Base-by-base conservation (phyloP, 2,888 invertebrate genomes). In the Xestobium rufovillosum region DNA sequence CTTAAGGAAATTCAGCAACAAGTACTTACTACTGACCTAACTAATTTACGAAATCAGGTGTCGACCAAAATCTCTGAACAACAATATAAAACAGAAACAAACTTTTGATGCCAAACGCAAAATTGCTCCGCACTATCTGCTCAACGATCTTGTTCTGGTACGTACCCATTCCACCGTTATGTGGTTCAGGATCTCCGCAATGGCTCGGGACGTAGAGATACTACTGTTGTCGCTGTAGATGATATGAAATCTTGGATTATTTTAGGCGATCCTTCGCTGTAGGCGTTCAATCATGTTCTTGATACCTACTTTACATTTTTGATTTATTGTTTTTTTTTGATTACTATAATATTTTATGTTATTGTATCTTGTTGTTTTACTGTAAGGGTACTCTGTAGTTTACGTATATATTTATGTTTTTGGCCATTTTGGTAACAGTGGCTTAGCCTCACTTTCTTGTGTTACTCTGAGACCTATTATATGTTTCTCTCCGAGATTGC, bases 71-170 rank as follows among this genome's bases (percentile, higher is more conserved):
- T 28, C 8, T 8, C 28, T 6, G n/a, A 11, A 3, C 14, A 31
- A 2, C 34, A 34, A 30, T n/a, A n/a, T 14, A 15, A 31, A 31
- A 17, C 34, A 34, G 10, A 36, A 43, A 15, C 34, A 23, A 25
- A 26, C 32, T 6, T 43, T 38, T n/a, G 41, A 43, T 26, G 31
- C 31, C 12, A 13, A 14, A n/a, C 19, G 39, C 19, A 14, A 28
- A 10, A 34, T 26, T 3, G 39, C 39, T 1, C 11, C 13, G 13
- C 9, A 14, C 9, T 42, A 36, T 25, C 11, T 25, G 3, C 10
- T 17, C 6, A 39, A 34, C 4, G 39, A 39, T 9, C 15, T 41
- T 15, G 40, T 43, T 3, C 9, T 30, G 19, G 36, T 41, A 4
- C 34, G 27, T 4, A 38, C 38, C 1, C 28, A 34, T 12, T 17